Percentiles rank a stretch among this genome's conserved stretches.
These are phyloP conservation scores for Platycercus adscitus DNA, from an alignment of 2,113 vertebrate species.

Conservation along the genomic window DNA sequence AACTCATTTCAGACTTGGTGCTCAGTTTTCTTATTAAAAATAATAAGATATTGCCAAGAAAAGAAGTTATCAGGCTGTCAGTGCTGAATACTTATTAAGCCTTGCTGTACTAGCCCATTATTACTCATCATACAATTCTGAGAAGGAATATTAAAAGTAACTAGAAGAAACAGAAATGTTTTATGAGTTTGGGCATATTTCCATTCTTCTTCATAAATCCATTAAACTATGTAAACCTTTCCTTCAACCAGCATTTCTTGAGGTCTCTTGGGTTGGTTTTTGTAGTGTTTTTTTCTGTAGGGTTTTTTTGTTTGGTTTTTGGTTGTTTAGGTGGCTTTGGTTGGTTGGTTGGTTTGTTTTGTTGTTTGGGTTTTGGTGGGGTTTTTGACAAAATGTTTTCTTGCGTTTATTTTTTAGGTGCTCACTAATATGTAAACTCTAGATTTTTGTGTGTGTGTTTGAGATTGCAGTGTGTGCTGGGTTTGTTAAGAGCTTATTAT, in stretches of 20 bases:
- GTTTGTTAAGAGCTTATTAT: neutral
- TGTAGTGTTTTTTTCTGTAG: neutral
- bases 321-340: neutral
- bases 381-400: neutral
- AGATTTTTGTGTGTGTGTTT: neutral
- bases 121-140: neutral
- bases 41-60: neutral
- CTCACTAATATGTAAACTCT: neutral
- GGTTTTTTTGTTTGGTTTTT: neutral
- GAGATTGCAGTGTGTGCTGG: neutral
- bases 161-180: neutral
- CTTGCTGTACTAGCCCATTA: neutral
- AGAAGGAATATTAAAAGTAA: neutral
- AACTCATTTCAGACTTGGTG: neutral
- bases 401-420: neutral
- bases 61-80: neutral
- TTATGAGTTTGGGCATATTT: neutral
- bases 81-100: neutral
- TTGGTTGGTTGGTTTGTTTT: too few species aligned
- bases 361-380: neutral
- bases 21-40: neutral
- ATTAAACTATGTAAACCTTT: neutral
- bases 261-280: neutral
- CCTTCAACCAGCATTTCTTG: neutral
- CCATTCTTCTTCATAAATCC: neutral